Conservation (phyloP, 2,888 invertebrate species). For the Bimastos eiseni region DNA sequence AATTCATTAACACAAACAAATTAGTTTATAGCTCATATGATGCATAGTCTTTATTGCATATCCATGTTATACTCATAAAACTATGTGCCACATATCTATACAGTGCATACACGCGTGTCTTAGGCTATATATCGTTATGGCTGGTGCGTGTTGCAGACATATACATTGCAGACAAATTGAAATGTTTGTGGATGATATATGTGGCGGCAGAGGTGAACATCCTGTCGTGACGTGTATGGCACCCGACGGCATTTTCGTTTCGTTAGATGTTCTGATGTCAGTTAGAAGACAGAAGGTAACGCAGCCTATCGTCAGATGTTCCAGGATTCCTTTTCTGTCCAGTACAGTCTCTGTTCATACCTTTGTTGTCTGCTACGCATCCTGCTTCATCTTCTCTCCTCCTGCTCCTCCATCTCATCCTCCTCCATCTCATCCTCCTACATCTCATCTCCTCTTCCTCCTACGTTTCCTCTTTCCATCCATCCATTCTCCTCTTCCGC, state of each 20-base stretch:
- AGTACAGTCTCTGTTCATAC: not conserved
- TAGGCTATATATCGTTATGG: no score
- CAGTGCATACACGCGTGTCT: no score
- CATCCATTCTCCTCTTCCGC: not conserved
- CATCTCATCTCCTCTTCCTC: not conserved
- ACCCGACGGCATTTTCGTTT: not conserved
- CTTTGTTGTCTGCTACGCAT: not conserved
- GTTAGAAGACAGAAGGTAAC: not conserved
- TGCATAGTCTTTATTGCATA: no score
- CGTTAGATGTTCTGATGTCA: not conserved
- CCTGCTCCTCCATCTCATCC: not conserved
- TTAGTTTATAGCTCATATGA: not conserved
- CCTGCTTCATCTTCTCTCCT: not conserved
- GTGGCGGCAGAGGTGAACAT: not conserved
- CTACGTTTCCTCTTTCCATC: no score
- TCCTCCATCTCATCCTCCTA: not conserved
- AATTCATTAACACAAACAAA: not conserved
- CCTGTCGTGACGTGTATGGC: not conserved
- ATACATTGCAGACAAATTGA: not conserved
- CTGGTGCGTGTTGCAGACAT: no score
- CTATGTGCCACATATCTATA: no score
- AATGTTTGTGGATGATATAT: constrained; percentile 22
- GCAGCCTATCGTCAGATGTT: not conserved
- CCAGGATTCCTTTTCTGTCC: no score
- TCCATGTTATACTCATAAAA: no score